Evolutionary conservation across 2,888 invertebrate species (phyloP), one percentile per base, ranked within the genome.

Genomic region (Drosophila lacicola): DNA sequence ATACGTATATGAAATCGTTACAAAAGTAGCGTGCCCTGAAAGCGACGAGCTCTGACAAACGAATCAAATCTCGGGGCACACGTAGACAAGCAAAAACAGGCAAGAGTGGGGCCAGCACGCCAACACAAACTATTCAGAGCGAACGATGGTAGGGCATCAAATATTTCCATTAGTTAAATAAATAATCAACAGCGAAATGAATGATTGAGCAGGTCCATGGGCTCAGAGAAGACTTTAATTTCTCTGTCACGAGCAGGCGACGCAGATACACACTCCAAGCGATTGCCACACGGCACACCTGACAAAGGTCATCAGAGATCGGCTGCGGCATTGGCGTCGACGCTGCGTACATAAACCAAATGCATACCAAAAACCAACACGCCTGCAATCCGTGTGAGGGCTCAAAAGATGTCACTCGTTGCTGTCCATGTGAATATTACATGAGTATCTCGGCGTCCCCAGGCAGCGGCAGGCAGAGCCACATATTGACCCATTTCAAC

Each of bases 131-230:
- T 49, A 61, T 58, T 47, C 21, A 4, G 25, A 25, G 54, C 29
- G 9, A 17, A 14, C 17, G 34, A 5, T 14, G 21, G 14, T 11
- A 13, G 49, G 44, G 55, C 58, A 79, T 69, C 81, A 85, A 85
- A 85, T 90, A 90, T 90, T 90, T 90, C 89, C 90, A 90, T 90
- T 90, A 90, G 90, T 78, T 83, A 82, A 86, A 90, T 90, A 90
- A 90, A 90, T 90, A 90, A 89, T 88, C 81, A 82, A 83, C 75
- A 82, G 74, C 74, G 63, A 74, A 87, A 83, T 89, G 74, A 87
- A 82, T 82, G 86, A 88, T 82, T 86, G 82, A 83, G 79, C 63
- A 80, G 78, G 60, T 39, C 11, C 45, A 39, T 41, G 10, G 42
- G 29, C 45, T 54, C 49, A 6, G 41, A 42, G 70, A 61, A 55